Base-by-base conservation (phyloP, 2,888 invertebrate species). In the Apotomis betuletana region DNA sequence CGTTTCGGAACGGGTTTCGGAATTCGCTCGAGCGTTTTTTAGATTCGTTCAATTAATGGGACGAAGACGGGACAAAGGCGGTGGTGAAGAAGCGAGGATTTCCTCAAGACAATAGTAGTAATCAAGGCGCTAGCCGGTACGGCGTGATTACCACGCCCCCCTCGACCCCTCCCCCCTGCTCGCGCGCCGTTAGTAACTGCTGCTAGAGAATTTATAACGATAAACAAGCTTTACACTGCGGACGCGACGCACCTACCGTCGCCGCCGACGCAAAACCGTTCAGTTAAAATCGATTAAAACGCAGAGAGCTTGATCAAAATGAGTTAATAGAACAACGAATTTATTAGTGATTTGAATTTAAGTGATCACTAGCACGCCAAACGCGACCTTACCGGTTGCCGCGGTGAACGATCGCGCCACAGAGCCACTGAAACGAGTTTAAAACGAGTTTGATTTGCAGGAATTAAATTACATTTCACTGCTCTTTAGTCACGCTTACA, bases 61-160 rank as follows among this genome's bases (percentile, higher is more conserved):
- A 77, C 49, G 49, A 75, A 78, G 78, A 78, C 80, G 79, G 80
- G 82, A 90, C 88, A 90, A 89, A 86, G 83, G 84, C 82, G 75
- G 77, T 80, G 82, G 80, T 79, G 80, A 83, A 87, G 85, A 79
- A 87, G 81, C 83, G 84, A 86, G 83, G 85, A 85, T 85, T 85
- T 85, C 82, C 81, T 80, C 77, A 83, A 89, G 87, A 90, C 90
- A 90, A 90, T 89, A 81, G 85, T 80, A 80, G 87, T 88, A 89
- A 90, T 90, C 89, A 89, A 85, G 76, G 74, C 83, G 80, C 82
- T 78, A 79, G 81, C 65, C 77, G 74, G 77, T 75, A 77, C 79
- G 78, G 80, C 84, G 81, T 82, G 85, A 86, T 85, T 84, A 84
- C 83, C 81, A 76, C 79, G 76, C 76, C 75, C 75, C 73, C 76